Evolutionary conservation across 2,888 invertebrate species (phyloP).

Genomic region (Geotrupes spiniger): DNA sequence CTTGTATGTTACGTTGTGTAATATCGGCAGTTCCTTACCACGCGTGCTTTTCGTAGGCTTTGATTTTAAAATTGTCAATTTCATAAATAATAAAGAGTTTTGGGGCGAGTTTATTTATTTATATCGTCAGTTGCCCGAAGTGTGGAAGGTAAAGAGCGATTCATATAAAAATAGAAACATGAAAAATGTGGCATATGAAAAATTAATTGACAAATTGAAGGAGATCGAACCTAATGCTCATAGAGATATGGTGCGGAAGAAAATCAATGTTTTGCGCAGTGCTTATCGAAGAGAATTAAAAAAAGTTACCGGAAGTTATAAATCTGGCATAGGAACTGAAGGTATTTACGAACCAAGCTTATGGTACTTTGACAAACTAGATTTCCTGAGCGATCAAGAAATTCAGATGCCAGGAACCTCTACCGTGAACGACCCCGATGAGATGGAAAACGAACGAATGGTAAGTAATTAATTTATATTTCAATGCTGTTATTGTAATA

Average conservation of each 20-base stretch:
- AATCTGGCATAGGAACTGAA: conserved; percentile 17
- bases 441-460: neutral
- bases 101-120: neutral
- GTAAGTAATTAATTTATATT: conserved; percentile 1
- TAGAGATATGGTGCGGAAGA: conserved; percentile 13
- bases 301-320: conserved; percentile 13
- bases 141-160: conserved; percentile 6
- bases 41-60: neutral
- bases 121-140: too few relatives aligned
- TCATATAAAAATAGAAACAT: conserved; percentile 10
- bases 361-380: conserved; percentile 15
- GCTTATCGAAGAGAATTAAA: conserved; percentile 14
- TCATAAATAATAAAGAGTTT: neutral
- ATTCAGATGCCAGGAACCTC: conserved; percentile 9
- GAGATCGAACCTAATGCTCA: conserved; percentile 14
- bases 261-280: conserved; percentile 13
- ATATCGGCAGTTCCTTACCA: neutral
- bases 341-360: conserved; percentile 15
- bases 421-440: neutral
- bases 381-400: conserved; percentile 17
- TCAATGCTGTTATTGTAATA: neutral
- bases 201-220: conserved; percentile 12
- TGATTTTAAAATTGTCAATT: conserved; percentile 1
- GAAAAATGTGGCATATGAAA: conserved; percentile 14
- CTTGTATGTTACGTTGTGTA: neutral